Conservation (phyloP, 1,140 invertebrate species). For the Drosophila dunni region DNA sequence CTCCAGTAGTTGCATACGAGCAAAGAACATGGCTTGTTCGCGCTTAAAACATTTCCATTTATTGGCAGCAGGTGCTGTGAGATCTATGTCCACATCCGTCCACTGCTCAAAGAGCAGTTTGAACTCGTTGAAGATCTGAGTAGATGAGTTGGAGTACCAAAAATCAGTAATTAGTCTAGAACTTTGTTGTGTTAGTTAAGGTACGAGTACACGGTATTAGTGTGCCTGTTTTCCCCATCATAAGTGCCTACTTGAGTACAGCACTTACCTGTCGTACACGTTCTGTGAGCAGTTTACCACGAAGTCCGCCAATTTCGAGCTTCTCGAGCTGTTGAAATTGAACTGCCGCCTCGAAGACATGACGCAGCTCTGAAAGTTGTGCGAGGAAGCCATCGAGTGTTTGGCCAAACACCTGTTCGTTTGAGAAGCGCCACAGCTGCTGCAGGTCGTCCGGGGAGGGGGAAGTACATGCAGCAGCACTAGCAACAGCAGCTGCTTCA, state of each 20-base stretch:
- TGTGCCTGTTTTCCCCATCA: no score
- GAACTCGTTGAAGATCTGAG: conserved; percentile 86
- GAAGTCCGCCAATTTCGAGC: conserved; percentile 91
- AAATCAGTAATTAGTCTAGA: no score
- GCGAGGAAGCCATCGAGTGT: conserved; percentile 87
- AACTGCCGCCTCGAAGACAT: conserved; percentile 89
- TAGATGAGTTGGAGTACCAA: no score
- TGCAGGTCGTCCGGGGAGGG: conserved; percentile 60
- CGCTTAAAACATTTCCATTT: conserved; percentile 86
- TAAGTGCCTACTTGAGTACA: not conserved
- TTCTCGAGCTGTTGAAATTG: conserved; percentile 93
- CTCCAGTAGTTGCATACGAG: conserved; percentile 87
- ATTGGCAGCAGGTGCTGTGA: conserved; percentile 56
- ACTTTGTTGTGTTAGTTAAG: no score
- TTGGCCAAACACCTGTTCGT: conserved; percentile 88
- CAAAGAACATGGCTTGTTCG: conserved; percentile 87
- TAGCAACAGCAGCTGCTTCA: not conserved
- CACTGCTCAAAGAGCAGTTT: conserved; percentile 89
- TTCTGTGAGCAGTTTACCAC: conserved; percentile 87
- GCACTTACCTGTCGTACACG: conserved; percentile 85
- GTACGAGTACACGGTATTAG: no score
- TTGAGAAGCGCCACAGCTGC: conserved; percentile 89
- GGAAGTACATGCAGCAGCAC: not conserved
- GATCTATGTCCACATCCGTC: conserved; percentile 86
- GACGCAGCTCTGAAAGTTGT: conserved; percentile 86